Base-by-base conservation (phyloP, 2,113 vertebrate genomes). In the Platichthys flesus region DNA sequence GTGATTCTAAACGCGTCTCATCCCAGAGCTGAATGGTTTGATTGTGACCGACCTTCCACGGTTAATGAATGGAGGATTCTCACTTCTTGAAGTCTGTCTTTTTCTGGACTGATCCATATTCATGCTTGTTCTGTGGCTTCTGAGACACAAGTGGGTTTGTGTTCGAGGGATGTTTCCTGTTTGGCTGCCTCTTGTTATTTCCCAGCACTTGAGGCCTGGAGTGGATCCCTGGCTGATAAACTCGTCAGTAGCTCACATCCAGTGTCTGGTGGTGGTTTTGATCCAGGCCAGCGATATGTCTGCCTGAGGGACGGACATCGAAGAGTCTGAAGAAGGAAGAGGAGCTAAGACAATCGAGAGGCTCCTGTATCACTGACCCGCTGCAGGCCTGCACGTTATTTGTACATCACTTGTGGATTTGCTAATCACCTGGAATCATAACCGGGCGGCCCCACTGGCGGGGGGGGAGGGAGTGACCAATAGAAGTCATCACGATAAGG, bases 141-240 rank as follows among this genome's bases (percentile, higher is more conserved):
- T 35, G 24, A 56, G 52, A 65, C 56, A 40, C 51, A 4, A 45
- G 21, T 23, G 0, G 18, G 54, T 79, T 58, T 15, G 67, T 64
- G 40, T 51, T 51, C 1, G 20, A 71, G 2, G 57, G n/a, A 18
- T 42, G 35, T 45, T 86, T 90, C 83, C 83, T 72, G 85, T 66
- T 79, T 83, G 42, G 60, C 55, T 9, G 2, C 4, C 24, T 60
- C 47, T 31, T 58, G 9, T 78, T 37, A 42, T 52, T 72, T 75
- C 68, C 81, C 77, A 76, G n/a, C 47, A 5, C 23, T 64, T 52
- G 2, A 20, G 26, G 66, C 74, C 67, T 56, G 0, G 0, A 45
- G 52, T 60, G 2, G 40, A 72, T 85, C 62, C 55, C 42, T 0
- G 15, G n/a, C 47, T 40, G 71, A 76, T 63, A 62, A 55, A 14